phyloP scores from a whole-genome alignment of 2,113 vertebrate genomes.

The Accipiter cooperii region DNA sequence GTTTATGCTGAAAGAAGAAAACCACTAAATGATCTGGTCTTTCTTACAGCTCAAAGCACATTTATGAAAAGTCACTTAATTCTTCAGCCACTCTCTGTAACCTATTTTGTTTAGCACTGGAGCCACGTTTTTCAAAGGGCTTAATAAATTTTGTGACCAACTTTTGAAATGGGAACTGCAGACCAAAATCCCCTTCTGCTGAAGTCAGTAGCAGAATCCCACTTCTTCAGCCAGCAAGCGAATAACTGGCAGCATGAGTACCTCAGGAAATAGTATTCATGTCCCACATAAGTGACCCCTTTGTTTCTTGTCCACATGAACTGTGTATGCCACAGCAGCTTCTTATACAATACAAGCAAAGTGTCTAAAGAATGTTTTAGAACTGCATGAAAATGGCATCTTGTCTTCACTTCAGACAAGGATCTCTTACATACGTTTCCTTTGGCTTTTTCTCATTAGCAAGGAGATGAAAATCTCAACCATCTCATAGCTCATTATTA shows the following conservation, averaged over 20 bases:
- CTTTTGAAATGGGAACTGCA: not conserved
- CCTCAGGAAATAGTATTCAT: not conserved
- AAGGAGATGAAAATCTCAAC: not conserved
- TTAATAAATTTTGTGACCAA: not conserved
- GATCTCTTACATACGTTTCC: not conserved
- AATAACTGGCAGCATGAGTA: not conserved
- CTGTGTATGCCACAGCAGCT: not conserved
- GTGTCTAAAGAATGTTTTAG: not conserved
- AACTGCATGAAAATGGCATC: not conserved
- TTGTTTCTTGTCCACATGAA: not conserved
- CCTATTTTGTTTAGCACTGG: not conserved
- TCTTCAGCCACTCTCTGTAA: not conserved
- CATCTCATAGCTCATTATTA: slow-evolving; percentile 28
- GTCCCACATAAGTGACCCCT: not conserved
- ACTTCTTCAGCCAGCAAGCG: not conserved
- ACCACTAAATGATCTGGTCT: not conserved
- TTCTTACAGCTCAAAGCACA: not conserved
- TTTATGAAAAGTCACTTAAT: not conserved
- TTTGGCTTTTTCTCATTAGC: not conserved
- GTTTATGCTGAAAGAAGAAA: not conserved
- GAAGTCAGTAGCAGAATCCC: not conserved
- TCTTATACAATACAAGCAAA: not conserved
- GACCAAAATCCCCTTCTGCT: not conserved
- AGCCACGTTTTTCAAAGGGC: not conserved
- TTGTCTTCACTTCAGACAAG: not conserved